phyloP scores from a whole-genome alignment of 2,888 invertebrate species.

The Dimorphilus gyrociliatus region DNA sequence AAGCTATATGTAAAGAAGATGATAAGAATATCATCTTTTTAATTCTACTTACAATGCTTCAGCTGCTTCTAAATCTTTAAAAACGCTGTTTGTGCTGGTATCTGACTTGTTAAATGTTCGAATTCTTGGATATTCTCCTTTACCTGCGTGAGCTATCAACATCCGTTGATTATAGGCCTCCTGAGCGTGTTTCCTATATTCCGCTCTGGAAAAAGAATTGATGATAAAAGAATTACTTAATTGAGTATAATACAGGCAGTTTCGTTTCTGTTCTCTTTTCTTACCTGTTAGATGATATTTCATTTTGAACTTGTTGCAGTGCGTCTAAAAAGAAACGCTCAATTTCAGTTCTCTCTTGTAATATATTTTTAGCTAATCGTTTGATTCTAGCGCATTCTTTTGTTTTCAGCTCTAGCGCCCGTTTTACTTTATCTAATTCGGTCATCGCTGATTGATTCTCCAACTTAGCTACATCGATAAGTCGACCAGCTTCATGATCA shows the following conservation, averaged over 20 bases:
- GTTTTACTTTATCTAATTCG: conserved; percentile 30
- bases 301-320: conserved; percentile 28
- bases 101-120: conserved; percentile 32
- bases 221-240: too few relatives aligned
- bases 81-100: conserved; percentile 36
- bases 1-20: conserved; percentile 1
- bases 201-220: conserved; percentile 14
- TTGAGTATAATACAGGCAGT: too few relatives aligned
- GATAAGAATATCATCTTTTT: conserved; percentile 1
- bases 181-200: conserved; percentile 33
- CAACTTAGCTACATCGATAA: conserved; percentile 15
- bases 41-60: conserved; percentile 27
- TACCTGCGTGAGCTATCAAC: conserved; percentile 30
- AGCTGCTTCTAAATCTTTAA: conserved; percentile 33
- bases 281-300: conserved; percentile 33
- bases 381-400: conserved; percentile 35
- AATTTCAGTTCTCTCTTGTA: conserved; percentile 35
- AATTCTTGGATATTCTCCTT: conserved; percentile 31
- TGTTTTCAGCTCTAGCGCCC: conserved; percentile 31
- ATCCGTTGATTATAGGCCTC: conserved; percentile 32
- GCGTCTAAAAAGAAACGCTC: conserved; percentile 35
- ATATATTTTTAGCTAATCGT: conserved; percentile 31
- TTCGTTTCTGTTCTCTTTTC: conserved; percentile 9
- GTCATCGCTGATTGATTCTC: conserved; percentile 25
- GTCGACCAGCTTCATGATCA: conserved; percentile 19